A percentile compares a stretch with the other conserved stretches of the same genome.
Conservation (phyloP, 2,113 vertebrate genomes). For the Riparia riparia region DNA sequence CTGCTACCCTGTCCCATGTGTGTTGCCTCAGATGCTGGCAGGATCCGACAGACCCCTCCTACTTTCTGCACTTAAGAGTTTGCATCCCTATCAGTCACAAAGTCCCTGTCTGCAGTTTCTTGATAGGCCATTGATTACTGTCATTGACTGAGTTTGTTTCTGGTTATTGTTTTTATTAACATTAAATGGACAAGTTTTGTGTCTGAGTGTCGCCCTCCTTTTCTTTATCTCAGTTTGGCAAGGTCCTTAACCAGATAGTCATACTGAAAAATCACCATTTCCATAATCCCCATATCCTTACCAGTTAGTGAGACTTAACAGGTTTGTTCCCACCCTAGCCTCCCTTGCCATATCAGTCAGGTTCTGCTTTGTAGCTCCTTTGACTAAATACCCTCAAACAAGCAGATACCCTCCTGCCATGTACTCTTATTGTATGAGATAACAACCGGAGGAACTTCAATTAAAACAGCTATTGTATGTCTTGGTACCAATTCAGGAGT, state of each 20-base stretch:
- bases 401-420: not conserved
- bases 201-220: not conserved
- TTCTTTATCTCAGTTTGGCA: not conserved
- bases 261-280: not conserved
- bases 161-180: not conserved
- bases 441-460: not conserved
- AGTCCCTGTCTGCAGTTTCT: not conserved
- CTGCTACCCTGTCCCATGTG: not conserved
- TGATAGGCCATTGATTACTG: not conserved
- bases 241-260: not conserved
- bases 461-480: not conserved
- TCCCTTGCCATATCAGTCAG: not conserved
- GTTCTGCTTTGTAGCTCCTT: not conserved
- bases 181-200: not conserved
- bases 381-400: not conserved
- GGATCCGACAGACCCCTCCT: not conserved
- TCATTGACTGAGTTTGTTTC: not conserved
- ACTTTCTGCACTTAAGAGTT: not conserved
- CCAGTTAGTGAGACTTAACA: not conserved
- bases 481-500: not conserved
- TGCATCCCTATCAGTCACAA: not conserved
- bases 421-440: accelerated
- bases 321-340: not conserved
- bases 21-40: not conserved
- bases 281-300: not conserved